Evolutionary conservation across 2,888 invertebrate species (phyloP), one percentile per base, ranked within the genome.

Genomic region (Liodrosophila aerea): DNA sequence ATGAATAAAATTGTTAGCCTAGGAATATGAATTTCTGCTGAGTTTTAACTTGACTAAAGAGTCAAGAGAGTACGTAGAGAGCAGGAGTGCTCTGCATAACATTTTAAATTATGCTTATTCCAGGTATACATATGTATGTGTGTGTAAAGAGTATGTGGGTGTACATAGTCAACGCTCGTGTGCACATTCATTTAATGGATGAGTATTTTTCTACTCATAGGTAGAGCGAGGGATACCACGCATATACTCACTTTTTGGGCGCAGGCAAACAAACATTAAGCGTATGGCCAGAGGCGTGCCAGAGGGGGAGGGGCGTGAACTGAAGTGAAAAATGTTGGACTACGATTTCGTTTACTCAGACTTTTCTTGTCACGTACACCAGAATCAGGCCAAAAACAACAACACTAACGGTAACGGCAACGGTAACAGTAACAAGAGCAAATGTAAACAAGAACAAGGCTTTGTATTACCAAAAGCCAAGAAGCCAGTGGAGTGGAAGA

Each of bases 291-390:
- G 22, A 22, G 22, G 22, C 22, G 29, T 29, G 29, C 7, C n/a
- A 18, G 16, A 36, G 50, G 29, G 50, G 29, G 12, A 34, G 30
- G 37, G 43, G 62, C 61, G 43, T 56, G 68, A 62, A 65, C 74
- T 72, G 37, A 58, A 62, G 61, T 72, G 54, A 62, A 69, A 76
- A 83, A 64, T 68, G 67, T 64, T 70, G 56, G 57, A 58, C 74
- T 71, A 68, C 62, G 52, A 78, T 70, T 78, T 76, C 67, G 83
- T 82, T 80, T 80, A 78, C 83, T 75, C 70, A 60, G 62, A 78
- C 54, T 70, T 73, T 84, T 84, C 78, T 65, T 59, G 61, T 75
- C 80, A 78, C 80, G 80, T 76, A 83, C 67, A 34, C 31, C 58
- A 33, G 64, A 37, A 34, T 43, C 27, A 18, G 46, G 22, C 31